Evolutionary conservation across 2,113 vertebrate species (phyloP).

Genomic region (Aleadryas rufinucha): DNA sequence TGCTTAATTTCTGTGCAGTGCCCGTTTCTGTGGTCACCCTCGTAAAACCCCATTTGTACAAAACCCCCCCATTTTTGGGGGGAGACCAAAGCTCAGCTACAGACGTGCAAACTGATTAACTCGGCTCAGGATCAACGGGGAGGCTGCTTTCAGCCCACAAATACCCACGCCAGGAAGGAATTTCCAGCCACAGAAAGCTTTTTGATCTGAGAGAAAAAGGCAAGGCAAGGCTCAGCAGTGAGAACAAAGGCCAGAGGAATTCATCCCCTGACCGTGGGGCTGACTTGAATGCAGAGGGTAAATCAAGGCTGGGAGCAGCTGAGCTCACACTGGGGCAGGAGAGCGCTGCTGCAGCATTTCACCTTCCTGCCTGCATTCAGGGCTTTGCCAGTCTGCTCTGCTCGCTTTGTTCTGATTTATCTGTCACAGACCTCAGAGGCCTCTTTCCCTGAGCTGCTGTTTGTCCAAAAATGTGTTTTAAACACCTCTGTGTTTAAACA

Average conservation of each 20-base stretch:
- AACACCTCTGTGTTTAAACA: no score
- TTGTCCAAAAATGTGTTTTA: not conserved
- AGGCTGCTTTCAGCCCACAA: not conserved
- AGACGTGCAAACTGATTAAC: not conserved
- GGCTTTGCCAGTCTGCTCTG: not conserved
- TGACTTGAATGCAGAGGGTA: not conserved
- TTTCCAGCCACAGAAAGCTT: not conserved
- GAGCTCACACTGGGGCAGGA: not conserved
- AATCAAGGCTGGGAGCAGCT: not conserved
- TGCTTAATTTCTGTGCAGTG: not conserved
- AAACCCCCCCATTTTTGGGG: fast-evolving
- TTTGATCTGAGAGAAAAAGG: not conserved
- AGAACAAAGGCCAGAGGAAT: not conserved
- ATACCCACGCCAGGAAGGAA: not conserved
- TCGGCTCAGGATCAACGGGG: not conserved
- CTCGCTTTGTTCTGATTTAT: not conserved
- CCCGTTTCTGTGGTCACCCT: not conserved
- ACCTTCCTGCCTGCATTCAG: not conserved
- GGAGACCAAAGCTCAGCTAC: not conserved
- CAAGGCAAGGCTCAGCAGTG: not conserved
- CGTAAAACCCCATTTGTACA: not conserved
- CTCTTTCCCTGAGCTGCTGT: not conserved
- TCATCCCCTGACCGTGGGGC: fast-evolving
- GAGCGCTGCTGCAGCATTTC: not conserved
- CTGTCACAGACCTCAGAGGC: not conserved